Percentiles rank a stretch among this genome's conserved stretches.
phyloP scores from a whole-genome alignment of 35 echinoderm and acorn worm genomes.

The Ophiothrix spiculata region DNA sequence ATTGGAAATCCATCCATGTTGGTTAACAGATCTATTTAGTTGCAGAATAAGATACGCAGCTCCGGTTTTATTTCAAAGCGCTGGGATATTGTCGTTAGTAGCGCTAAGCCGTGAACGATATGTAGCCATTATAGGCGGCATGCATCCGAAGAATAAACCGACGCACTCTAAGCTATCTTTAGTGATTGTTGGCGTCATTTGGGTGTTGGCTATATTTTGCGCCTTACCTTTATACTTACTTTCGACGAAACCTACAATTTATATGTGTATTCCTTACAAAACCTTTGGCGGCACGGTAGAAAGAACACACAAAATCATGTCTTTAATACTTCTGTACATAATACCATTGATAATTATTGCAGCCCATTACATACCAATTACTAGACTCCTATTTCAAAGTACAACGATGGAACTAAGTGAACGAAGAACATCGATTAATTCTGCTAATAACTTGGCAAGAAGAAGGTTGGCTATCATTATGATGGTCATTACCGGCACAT shows the following conservation, averaged over 20 bases:
- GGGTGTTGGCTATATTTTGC: not conserved
- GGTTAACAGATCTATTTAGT: not conserved
- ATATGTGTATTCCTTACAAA: not conserved
- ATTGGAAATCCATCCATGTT: not conserved
- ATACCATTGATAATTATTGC: not conserved
- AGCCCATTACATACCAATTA: not conserved
- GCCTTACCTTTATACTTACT: not conserved
- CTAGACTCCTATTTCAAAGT: not conserved
- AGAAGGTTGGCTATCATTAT: not conserved
- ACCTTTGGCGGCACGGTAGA: not conserved
- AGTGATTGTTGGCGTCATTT: not conserved
- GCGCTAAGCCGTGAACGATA: not conserved
- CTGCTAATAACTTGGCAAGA: not conserved
- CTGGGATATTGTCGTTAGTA: not conserved
- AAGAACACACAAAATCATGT: not conserved
- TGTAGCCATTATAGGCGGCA: not conserved
- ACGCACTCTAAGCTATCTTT: not conserved
- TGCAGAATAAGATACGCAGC: not conserved
- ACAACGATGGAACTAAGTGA: not conserved
- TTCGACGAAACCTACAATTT: not conserved
- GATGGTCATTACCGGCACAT: not conserved
- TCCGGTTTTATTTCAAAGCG: not conserved
- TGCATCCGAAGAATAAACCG: not conserved
- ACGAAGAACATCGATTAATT: not conserved
- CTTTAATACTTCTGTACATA: not conserved